phyloP scores from a whole-genome alignment of 2,888 invertebrate genomes.

The Idaea aversata region DNA sequence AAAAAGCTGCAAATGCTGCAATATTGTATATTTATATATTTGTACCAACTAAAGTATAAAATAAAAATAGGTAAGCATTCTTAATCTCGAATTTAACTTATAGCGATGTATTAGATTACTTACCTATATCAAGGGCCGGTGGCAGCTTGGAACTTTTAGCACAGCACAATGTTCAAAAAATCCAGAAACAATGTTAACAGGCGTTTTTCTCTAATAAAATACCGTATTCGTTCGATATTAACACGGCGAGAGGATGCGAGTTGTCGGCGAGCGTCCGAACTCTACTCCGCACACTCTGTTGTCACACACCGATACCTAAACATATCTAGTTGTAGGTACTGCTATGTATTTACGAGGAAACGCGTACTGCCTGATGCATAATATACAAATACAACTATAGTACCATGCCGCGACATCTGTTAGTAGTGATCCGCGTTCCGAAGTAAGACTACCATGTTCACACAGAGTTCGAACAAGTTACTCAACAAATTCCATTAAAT shows the following conservation, averaged over 20 bases:
- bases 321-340: not conserved
- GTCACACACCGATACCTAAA: not conserved
- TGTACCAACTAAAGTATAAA: too few species aligned
- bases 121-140: too few species aligned
- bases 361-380: constrained; percentile 6
- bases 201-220: not conserved
- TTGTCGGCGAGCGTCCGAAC: not conserved
- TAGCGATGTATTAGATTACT: too few species aligned
- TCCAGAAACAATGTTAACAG: not conserved
- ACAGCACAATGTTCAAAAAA: not conserved
- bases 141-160: too few species aligned
- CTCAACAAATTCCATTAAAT: not conserved
- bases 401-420: not conserved
- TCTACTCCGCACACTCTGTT: not conserved
- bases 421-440: not conserved
- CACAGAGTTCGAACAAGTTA: not conserved
- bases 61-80: too few species aligned
- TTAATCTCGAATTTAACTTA: too few species aligned
- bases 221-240: not conserved
- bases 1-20: too few species aligned
- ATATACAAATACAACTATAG: not conserved
- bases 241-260: not conserved
- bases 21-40: too few species aligned
- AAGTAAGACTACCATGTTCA: not conserved
- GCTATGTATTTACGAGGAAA: constrained; percentile 15